A percentile compares a stretch with the other conserved stretches of the same genome.
phyloP scores from a whole-genome alignment of 2,888 invertebrate genomes.

The Stenotaenia linearis region DNA sequence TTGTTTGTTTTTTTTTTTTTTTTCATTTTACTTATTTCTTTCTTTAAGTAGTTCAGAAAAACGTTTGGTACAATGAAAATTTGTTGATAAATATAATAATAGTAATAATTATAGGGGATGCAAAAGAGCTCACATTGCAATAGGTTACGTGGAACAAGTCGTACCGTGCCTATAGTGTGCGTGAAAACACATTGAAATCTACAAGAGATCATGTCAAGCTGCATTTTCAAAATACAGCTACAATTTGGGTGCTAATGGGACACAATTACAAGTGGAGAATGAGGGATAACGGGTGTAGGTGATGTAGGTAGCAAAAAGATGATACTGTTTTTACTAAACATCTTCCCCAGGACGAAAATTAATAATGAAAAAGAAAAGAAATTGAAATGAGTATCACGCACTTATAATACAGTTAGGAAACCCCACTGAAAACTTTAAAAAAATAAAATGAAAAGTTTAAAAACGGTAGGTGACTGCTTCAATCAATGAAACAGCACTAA shows the following conservation, averaged over 20 bases:
- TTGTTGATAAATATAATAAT: constrained; percentile 11
- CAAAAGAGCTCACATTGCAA: constrained; percentile 19
- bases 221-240: neutral
- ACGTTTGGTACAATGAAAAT: constrained; percentile 4
- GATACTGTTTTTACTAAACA: neutral
- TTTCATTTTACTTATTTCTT: neutral
- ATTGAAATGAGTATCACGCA: constrained; percentile 24
- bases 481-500: constrained; percentile 6
- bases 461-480: neutral
- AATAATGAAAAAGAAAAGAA: neutral
- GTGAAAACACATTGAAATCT: constrained; percentile 14
- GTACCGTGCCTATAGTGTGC: constrained; percentile 26
- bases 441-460: neutral
- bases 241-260: neutral
- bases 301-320: constrained; percentile 29
- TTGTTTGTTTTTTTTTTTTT: neutral
- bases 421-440: neutral
- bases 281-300: constrained; percentile 21
- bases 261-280: constrained; percentile 22
- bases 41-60: neutral
- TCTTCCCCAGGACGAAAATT: constrained; percentile 22
- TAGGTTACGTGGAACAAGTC: constrained; percentile 24
- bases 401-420: constrained; percentile 16
- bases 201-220: constrained; percentile 14
- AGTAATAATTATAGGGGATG: constrained; percentile 10